Conservation (phyloP, 2,888 invertebrate genomes). For the Campoletis raptor region DNA sequence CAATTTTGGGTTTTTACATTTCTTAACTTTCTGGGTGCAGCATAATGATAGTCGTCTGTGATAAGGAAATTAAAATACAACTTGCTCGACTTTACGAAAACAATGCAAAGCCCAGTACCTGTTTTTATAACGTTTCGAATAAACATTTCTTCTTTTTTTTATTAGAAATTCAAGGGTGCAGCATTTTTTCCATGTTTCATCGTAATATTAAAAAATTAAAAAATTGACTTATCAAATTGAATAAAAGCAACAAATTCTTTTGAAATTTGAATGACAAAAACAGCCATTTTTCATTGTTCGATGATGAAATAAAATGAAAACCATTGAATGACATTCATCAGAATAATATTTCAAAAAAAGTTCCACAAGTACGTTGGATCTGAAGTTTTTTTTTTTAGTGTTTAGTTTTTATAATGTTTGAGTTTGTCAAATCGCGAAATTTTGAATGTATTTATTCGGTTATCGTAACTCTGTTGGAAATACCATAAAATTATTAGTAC, state of each 20-base stretch:
- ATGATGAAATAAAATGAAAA: background rate
- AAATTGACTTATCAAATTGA: background rate
- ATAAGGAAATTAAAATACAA: constrained; percentile 33
- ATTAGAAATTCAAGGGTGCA: background rate
- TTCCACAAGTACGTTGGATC: background rate
- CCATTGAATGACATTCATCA: background rate
- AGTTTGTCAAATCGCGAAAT: no score
- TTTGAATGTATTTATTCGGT: no score
- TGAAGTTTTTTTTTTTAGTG: no score
- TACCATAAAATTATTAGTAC: background rate
- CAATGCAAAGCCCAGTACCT: background rate
- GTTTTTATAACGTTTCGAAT: background rate
- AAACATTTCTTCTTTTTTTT: constrained; percentile 15
- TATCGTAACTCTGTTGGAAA: background rate
- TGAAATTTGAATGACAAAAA: background rate
- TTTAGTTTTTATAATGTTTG: no score
- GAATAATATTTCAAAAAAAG: background rate
- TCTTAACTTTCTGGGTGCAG: constrained; percentile 57
- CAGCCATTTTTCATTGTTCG: background rate
- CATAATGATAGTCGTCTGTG: constrained; percentile 20
- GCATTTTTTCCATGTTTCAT: background rate
- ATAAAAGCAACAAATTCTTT: background rate
- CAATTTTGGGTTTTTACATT: constrained; percentile 34
- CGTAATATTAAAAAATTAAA: background rate
- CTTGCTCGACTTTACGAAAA: constrained; percentile 9